These are phyloP conservation scores for Microtus montanus DNA, from an alignment of 2,113 vertebrate genomes.

Conservation along the genomic window DNA sequence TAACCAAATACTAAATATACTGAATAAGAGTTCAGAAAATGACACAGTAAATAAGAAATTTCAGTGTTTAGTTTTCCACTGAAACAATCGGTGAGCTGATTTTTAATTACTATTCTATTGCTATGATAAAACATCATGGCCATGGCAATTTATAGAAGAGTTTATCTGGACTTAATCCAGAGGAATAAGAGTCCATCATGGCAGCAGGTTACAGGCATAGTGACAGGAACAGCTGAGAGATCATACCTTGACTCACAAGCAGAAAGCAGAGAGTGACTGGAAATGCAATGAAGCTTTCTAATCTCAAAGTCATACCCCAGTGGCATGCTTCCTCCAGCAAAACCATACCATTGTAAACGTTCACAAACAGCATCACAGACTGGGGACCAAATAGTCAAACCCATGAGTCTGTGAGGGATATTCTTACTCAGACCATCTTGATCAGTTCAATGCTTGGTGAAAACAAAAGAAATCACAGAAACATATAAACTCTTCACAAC, in stretches of 20 bases:
- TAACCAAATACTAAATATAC: neutral
- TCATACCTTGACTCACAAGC: neutral
- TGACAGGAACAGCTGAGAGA: neutral
- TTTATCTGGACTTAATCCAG: neutral
- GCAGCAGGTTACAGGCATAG: neutral
- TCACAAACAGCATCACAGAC: neutral
- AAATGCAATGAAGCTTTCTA: neutral
- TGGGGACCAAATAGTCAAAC: neutral
- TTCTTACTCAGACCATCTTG: neutral
- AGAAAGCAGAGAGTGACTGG: neutral
- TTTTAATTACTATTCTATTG: neutral
- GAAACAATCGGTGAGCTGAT: neutral
- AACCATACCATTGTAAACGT: neutral
- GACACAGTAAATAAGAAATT: neutral
- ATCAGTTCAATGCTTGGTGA: neutral
- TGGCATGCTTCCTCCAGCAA: neutral
- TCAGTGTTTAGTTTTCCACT: neutral
- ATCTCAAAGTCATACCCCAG: too few species aligned
- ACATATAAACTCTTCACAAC: neutral
- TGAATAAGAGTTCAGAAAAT: neutral
- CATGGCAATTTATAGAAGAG: neutral
- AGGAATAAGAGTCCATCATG: neutral
- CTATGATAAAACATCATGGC: neutral
- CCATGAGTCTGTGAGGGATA: neutral
- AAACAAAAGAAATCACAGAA: neutral